Percentiles rank a stretch among this genome's conserved stretches.
Conservation (phyloP, 1,140 invertebrate genomes). For the Dinothrombium tinctorium region DNA sequence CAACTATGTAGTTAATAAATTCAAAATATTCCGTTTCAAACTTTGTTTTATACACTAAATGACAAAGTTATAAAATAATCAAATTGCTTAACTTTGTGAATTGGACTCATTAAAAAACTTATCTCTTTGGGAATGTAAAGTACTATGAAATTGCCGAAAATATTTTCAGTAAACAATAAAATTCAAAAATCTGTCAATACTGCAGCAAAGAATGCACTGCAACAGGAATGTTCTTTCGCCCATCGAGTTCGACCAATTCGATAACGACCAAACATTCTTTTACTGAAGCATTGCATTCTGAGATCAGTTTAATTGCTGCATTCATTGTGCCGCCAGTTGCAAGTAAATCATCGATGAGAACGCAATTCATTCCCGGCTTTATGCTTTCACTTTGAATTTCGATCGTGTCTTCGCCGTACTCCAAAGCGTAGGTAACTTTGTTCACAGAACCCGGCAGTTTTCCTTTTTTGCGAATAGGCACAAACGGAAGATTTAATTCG, state of each 20-base stretch:
- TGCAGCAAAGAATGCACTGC: conserved; percentile 43
- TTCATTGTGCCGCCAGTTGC: conserved; percentile 15
- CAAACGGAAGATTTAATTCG: conserved; percentile 52
- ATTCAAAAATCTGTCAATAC: conserved; percentile 9
- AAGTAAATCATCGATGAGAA: conserved; percentile 15
- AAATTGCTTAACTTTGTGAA: no score
- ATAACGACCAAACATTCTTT: conserved; percentile 7
- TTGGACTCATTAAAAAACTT: no score
- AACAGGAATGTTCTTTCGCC: conserved; percentile 30
- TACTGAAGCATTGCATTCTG: conserved; percentile 8
- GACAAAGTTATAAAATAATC: no score
- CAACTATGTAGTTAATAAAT: no score
- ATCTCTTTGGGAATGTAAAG: no score
- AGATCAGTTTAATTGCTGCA: conserved; percentile 11
- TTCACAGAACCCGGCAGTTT: conserved; percentile 67
- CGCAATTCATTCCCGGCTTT: conserved; percentile 2
- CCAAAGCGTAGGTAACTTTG: conserved; percentile 42
- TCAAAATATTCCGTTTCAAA: no score
- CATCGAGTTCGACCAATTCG: conserved; percentile 10
- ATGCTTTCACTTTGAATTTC: conserved; percentile 14
- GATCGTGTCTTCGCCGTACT: conserved; percentile 44
- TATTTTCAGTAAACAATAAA: no score
- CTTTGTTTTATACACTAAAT: no score
- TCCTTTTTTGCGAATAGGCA: conserved; percentile 77
- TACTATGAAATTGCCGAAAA: no score